Conservation (phyloP, 2,888 invertebrate genomes). For the Portevinia maculata region DNA sequence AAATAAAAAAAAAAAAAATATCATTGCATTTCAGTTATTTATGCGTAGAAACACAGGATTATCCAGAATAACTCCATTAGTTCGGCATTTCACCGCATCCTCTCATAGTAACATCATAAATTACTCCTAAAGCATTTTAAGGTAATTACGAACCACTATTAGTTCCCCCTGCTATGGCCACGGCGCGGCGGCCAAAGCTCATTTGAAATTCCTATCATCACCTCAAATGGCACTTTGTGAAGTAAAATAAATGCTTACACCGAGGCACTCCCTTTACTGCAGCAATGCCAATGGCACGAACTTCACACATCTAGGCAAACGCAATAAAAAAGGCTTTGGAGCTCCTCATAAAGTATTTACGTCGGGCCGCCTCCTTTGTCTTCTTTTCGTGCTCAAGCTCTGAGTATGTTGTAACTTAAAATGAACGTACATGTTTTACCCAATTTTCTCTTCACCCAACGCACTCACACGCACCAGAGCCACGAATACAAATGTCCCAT, state of each 20-base stretch:
- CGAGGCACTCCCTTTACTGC: slow-evolving; percentile 19
- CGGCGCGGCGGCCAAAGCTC: slow-evolving; percentile 10
- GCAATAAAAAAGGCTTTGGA: slow-evolving; percentile 63
- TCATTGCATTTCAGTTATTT: background rate
- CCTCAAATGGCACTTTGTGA: slow-evolving; percentile 49
- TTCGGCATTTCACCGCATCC: slow-evolving; percentile 16
- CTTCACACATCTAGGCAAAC: slow-evolving; percentile 20
- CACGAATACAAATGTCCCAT: slow-evolving; percentile 3
- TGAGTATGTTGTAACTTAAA: slow-evolving; percentile 25
- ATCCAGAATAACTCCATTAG: background rate
- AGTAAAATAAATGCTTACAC: slow-evolving; percentile 33
- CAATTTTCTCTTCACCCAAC: slow-evolving; percentile 41
- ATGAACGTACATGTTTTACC: slow-evolving; percentile 43
- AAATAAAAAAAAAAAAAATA: no score
- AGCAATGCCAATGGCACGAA: slow-evolving; percentile 12
- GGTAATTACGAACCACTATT: slow-evolving; percentile 55
- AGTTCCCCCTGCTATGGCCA: slow-evolving; percentile 20
- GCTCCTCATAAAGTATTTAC: slow-evolving; percentile 59
- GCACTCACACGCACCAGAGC: slow-evolving; percentile 9
- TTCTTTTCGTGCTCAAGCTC: slow-evolving; percentile 27
- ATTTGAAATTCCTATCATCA: slow-evolving; percentile 63
- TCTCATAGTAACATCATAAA: slow-evolving; percentile 40
- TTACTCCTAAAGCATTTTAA: slow-evolving; percentile 57
- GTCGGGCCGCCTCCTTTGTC: slow-evolving; percentile 28
- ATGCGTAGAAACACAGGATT: background rate